Evolutionary conservation across 1,140 invertebrate genomes (phyloP), one percentile per base, ranked within the genome.

Genomic region (Hypothenemus hampei): DNA sequence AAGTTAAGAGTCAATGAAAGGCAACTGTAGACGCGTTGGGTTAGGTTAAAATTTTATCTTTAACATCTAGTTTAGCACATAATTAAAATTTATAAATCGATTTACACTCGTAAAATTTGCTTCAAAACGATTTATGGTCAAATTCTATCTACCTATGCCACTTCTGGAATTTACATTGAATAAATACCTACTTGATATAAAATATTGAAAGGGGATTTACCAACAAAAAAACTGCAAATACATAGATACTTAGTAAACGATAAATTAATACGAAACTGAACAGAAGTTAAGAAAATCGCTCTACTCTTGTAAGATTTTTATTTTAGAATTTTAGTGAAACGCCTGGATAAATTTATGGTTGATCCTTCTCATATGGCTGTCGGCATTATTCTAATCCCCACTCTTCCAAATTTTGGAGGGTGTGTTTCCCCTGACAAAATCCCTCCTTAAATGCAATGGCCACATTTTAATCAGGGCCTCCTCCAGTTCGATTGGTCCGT

Each of bases 1-100:
- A 65, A 69, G 68, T 61, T 69, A 69, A 69, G 69, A 70, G 65
- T 64, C 66, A 52, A 43, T 52, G 40, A 33, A 52, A 52, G 49
- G 49, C 49, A 62, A 58, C 60, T 61, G 52, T 61, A 65, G 65
- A 67, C 65, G 61, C 66, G 57, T 61, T 57, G 56, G 50, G 57
- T 49, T 40, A 49, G 53, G 56, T 61, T 59, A 48, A 51, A 55
- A 48, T 53, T 58, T 60, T 60, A 60, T 60, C 59, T 47, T 47
- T 43, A 19, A 51, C 48, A 57, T 56, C 62, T 43, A 57, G 62
- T 57, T 55, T 59, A 59, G 59, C 61, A 46, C 57, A 51, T 44
- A 46, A 43, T 52, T 47, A 60, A 47, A 63, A 61, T 51, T 61
- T 63, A 39, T 58, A 63, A 63, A 59, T 59, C 59, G 33, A 24